phyloP scores from a whole-genome alignment of 1,140 invertebrate species.

The Lanistes nyassanus region DNA sequence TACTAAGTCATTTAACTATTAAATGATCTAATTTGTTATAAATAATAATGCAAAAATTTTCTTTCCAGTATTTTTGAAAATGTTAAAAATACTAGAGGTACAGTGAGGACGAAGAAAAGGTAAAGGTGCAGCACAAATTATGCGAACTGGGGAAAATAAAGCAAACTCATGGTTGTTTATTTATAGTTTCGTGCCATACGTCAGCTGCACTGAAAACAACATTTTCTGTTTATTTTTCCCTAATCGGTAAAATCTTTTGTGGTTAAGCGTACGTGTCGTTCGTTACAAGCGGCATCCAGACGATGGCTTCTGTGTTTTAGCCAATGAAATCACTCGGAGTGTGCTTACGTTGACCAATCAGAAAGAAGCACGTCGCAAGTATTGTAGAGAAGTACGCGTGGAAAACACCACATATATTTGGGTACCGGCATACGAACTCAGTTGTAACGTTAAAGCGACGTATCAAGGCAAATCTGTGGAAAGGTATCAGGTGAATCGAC shows the following conservation, averaged over 20 bases:
- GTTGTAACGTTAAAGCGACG: background rate
- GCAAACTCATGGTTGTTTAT: too few relatives aligned
- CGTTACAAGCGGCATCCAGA: constrained; percentile 14
- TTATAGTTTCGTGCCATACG: background rate
- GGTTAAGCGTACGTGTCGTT: constrained; percentile 30
- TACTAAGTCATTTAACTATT: background rate
- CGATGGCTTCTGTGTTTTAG: background rate
- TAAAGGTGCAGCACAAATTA: too few relatives aligned
- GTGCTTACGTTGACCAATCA: constrained; percentile 34
- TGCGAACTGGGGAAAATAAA: background rate
- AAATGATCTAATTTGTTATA: background rate
- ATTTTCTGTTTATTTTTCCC: background rate
- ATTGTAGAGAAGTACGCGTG: background rate
- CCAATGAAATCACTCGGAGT: constrained; percentile 27
- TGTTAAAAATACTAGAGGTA: too few relatives aligned
- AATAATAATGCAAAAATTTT: background rate
- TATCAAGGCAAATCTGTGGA: background rate
- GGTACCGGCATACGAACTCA: background rate
- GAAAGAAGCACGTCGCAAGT: constrained; percentile 27
- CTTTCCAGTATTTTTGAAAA: too few relatives aligned
- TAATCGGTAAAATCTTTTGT: constrained; percentile 1
- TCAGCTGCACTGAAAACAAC: background rate
- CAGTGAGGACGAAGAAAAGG: too few relatives aligned
- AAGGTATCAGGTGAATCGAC: background rate
- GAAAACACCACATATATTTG: background rate